Base-by-base conservation (phyloP, 2,797 vertebrate species). In the Enteromius viviparus region DNA sequence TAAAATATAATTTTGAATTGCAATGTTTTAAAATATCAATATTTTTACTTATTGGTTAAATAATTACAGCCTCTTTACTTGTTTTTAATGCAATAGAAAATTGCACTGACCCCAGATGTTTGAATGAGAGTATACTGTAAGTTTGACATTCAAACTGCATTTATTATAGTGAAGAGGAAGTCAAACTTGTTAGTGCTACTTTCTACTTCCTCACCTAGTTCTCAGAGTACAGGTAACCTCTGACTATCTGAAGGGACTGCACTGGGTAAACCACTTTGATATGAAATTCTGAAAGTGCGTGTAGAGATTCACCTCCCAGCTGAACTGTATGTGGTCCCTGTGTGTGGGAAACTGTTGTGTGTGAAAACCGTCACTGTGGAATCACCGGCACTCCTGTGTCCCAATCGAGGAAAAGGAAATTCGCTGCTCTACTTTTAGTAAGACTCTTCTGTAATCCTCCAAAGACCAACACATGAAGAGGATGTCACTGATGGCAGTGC, bases 401-500 rank as follows among this genome's bases (percentile, higher is more conserved):
- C 55, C 53, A 37, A 26, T 34, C 17, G 34, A 65, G 34, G 60
- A 29, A 49, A 40, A 65, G 11, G 26, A 68, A 53, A 53, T 29
- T 64, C 55, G 65, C 83, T 78, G 78, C 45, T 86, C 55, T 65
- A 65, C 42, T 75, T 76, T 37, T 66, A 69, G 60, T 66, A 53
- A 76, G 29, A 76, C 68, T 66, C 17, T 55, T 49, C 17, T 60
- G 72, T 65, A 34, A 53, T 53, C 64, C 83, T 69, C 78, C 78
- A 66, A 88, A 88, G 89, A 68, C 70, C 11, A 34, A 40, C 64
- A 85, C 12, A 74, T 78, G 66, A 70, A 85, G 72, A 74, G 69
- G 70, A 77, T 75, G 65, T 82, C 71, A 86, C 79, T 89, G 85
- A 86, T 82, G 78, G 51, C 34, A 77, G 10, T 69, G 84, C 84